Evolutionary conservation across 1,140 invertebrate species (phyloP), one percentile per base, ranked within the genome.

Genomic region (Platyscapa corneri): DNA sequence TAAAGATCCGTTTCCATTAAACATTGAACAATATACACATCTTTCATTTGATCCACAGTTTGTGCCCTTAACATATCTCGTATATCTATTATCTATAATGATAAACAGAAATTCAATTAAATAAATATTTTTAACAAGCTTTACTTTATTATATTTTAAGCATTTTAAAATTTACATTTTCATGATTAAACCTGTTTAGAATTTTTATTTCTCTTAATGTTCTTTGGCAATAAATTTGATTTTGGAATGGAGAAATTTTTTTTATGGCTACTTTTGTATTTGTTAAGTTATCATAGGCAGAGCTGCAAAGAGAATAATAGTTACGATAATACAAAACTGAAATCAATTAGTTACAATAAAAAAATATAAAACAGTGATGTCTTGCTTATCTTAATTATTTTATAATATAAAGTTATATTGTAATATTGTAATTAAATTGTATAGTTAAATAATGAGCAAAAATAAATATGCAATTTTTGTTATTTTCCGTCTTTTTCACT

Each of bases 1-100:
- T 99, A 99, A 92, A 99, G 95, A 95, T 99, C 99, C 87, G 99
- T 99, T 95, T 99, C 99, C 99, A 99, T 99, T 92, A 99, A 95
- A 95, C 98, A 99, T 93, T 99, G 99, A 87, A 99, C 99, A 93
- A 99, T 99, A 94, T 99, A 99, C 90, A 99, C 99, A 95, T 99
- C 99, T 95, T 98, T 99, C 98, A 99, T 99, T 94, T 97, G 96
- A 91, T 99, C 98, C 93, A 99, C 98, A 82, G 96, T 98, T 86
- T 96, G 96, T 87, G 99, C 97, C 89, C 98, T 95, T 92, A 99
- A 95, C 92, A 99, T 99, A 94, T 99, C 99, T 94, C 98, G 96
- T 94, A 99, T 99, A 94, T 99, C 98, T 94, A 99, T 99, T 90
- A 99, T 99, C 99, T 99, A 79, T 32, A 86, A 85, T 23, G 75